Evolutionary conservation across 2,888 invertebrate genomes (phyloP).

Genomic region (Andricus curvator): DNA sequence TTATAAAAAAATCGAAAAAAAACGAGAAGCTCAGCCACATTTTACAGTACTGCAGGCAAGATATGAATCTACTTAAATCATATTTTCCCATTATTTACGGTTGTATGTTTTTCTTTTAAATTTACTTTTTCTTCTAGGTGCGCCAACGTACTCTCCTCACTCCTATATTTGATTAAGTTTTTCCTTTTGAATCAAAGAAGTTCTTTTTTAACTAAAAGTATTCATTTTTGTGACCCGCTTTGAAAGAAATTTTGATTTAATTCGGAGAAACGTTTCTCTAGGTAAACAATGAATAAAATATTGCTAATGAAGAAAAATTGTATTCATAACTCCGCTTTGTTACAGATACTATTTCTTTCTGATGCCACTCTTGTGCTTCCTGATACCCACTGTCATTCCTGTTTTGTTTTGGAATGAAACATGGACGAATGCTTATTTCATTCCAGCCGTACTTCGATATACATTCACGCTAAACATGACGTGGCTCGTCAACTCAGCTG

Average conservation of each 20-base stretch:
- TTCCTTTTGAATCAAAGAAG: no score
- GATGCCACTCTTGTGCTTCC: conserved; percentile 85
- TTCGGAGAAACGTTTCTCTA: not conserved
- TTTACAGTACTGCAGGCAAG: no score
- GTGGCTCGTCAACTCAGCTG: conserved; percentile 94
- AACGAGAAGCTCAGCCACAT: no score
- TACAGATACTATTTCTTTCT: conserved; percentile 84
- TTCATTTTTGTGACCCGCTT: no score
- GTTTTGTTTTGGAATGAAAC: conserved; percentile 86
- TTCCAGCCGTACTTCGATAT: conserved; percentile 86
- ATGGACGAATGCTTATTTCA: conserved; percentile 83
- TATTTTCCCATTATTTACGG: no score
- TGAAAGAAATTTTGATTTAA: not conserved
- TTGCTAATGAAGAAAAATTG: not conserved
- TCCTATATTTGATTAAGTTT: no score
- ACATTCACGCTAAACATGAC: conserved; percentile 88
- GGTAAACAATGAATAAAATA: not conserved
- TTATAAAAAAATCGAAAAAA: no score
- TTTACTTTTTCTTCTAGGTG: no score
- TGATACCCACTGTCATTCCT: conserved; percentile 86
- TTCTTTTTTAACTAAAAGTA: no score
- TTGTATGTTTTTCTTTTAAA: no score
- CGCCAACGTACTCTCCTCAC: no score
- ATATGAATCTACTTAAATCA: no score
- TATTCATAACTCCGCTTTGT: conserved; percentile 22